Base-by-base conservation (phyloP, 2,888 invertebrate genomes). In the Andrena trimmerana region DNA sequence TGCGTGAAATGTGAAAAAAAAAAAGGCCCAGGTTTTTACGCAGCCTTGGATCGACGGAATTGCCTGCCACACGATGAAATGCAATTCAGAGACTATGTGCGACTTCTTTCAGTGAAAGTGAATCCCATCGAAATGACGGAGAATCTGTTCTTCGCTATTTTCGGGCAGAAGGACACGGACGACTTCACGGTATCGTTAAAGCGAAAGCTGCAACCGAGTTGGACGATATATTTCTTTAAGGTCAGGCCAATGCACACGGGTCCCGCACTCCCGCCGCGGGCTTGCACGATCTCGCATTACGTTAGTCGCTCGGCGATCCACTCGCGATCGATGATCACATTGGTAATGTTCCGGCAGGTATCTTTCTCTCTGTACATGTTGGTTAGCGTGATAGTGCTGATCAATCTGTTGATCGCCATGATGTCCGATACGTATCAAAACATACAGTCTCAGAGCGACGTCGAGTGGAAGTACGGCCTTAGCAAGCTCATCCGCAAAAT, bases 381-480 rank as follows among this genome's bases (percentile, higher is more conserved):
- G 96, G 99, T 99, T 93, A 99, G 99, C 87, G 98, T 99, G 91
- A 98, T 99, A 94, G 99, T 99, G 91, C 96, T 99, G 91, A 99
- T 99, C 95, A 99, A 99, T 95, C 96, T 99, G 91, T 97, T 99
- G 94, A 99, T 99, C 96, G 99, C 99, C 96, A 99, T 99, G 99
- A 99, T 99, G 99, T 99, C 99, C 93, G 99, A 99, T 96, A 99
- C 99, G 81, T 99, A 99, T 95, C 99, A 99, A 94, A 96, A 98
- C 93, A 99, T 99, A 94, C 98, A 99, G 92, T 96, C 96, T 1
- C 96, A 97, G 93, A 97, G 97, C 7, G 97, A 97, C 91, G 96
- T 96, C 63, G 97, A 97, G 93, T 97, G 97, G 97, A 97, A 97
- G 93, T 97, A 96, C 90, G 97, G 97, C 5, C 93, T 97, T 78